Evolutionary conservation across 2,113 vertebrate genomes (phyloP).

Genomic region (Plectropomus leopardus): DNA sequence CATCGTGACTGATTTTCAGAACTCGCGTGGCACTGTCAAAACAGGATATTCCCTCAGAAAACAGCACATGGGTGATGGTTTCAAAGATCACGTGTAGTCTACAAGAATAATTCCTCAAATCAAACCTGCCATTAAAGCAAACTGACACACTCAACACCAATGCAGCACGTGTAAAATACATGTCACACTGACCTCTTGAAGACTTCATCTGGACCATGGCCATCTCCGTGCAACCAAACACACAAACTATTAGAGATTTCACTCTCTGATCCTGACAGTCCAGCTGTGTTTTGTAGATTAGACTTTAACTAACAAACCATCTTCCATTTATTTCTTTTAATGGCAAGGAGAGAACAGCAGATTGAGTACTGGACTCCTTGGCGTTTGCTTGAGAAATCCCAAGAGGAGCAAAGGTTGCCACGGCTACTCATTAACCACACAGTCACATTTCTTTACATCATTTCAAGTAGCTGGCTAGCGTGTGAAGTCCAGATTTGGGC

Average conservation of each 20-base stretch:
- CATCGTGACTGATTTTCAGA: background rate
- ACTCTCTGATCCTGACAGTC: slow-evolving; percentile 34
- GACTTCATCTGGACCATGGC: slow-evolving; percentile 86
- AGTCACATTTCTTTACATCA: slow-evolving; percentile 67
- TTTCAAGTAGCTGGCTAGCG: slow-evolving; percentile 68
- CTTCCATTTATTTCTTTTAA: slow-evolving; percentile 39
- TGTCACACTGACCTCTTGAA: slow-evolving; percentile 85
- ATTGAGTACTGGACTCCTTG: slow-evolving; percentile 63
- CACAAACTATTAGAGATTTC: slow-evolving; percentile 27
- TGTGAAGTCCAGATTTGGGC: slow-evolving; percentile 27
- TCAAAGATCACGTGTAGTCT: background rate
- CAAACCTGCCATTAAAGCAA: slow-evolving; percentile 1
- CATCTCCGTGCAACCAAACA: slow-evolving; percentile 65
- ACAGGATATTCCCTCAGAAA: slow-evolving; percentile 14
- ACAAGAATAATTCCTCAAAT: background rate
- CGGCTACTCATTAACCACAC: slow-evolving; percentile 95
- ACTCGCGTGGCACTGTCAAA: background rate
- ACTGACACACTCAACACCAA: background rate
- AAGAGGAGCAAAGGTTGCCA: slow-evolving; percentile 91
- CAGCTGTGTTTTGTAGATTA: slow-evolving; percentile 12
- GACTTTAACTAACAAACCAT: slow-evolving; percentile 23
- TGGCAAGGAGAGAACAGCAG: slow-evolving; percentile 1
- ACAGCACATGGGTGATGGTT: background rate
- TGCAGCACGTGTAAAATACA: background rate
- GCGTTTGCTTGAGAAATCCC: slow-evolving; percentile 82